Base-by-base conservation (phyloP, 2,888 invertebrate species). In the Carterocephalus palaemon region DNA sequence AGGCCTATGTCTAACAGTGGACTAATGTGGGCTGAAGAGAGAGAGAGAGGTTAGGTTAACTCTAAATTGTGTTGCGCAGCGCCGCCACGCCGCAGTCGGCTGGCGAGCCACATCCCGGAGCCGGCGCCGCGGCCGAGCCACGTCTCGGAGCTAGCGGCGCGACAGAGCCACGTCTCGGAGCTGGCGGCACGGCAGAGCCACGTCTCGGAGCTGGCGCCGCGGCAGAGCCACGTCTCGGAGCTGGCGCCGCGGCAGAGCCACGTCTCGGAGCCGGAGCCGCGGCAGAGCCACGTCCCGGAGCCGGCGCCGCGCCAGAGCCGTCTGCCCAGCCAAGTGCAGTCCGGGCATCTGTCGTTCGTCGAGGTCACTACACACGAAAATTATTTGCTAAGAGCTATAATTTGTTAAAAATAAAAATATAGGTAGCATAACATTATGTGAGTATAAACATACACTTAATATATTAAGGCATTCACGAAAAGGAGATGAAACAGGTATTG, bases 311-410 rank as follows among this genome's bases (percentile, higher is more conserved):
- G 43, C n/a, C 24, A 51, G 31, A 49, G 43, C 34, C 28, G 36
- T 17, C 7, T 28, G 9, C 29, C 22, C 4, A 47, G 20, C 22
- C 26, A 12, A 34, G 22, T 2, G 33, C 15, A 23, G 37, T 43
- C 40, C 16, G 23, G 10, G 8, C 63, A 60, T 10, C 65, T 71
- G 41, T 67, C 70, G 0, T 73, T 71, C 28, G 52, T 65, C 7
- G 55, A 58, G 51, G 71, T 63, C 51, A 50, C 41, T 38, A 20
- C n/a, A 9, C 26, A 13, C 13, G 28, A 4, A 23, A 33, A n/a
- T 13, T 22, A 8, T 19, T 5, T 19, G 2, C n/a, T n/a, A n/a
- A n/a, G n/a, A n/a, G n/a, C n/a, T n/a, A n/a, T n/a, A n/a, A n/a
- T n/a, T n/a, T n/a, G n/a, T n/a, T n/a, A n/a, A n/a, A n/a, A n/a